These are phyloP conservation scores for Acleris cristana DNA, from an alignment of 2,888 invertebrate genomes.

Conservation along the genomic window DNA sequence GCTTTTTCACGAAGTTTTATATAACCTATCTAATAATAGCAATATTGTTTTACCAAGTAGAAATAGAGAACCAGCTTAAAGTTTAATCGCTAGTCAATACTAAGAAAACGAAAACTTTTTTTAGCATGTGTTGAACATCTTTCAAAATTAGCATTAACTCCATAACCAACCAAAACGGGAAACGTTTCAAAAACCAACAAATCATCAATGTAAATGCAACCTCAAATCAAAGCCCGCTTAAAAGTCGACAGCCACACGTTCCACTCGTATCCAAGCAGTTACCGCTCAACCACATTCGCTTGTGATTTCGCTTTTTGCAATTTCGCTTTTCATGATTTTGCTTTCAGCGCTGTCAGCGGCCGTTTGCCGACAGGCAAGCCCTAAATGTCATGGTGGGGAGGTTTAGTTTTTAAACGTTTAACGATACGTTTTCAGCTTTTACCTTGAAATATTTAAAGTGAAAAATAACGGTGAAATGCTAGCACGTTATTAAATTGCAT, in stretches of 20 bases:
- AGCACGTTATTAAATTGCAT: no score
- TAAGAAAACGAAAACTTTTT: no score
- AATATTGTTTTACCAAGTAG: no score
- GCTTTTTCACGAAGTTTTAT: no score
- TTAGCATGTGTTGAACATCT: no score
- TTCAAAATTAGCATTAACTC: no score
- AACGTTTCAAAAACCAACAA: slow-evolving; percentile 27
- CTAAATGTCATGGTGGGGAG: slow-evolving; percentile 31
- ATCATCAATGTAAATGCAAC: slow-evolving; percentile 15
- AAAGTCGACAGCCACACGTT: slow-evolving; percentile 1
- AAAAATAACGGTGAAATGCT: neutral
- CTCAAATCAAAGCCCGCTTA: slow-evolving; percentile 26
- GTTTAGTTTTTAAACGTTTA: slow-evolving; percentile 17
- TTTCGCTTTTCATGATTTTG: slow-evolving; percentile 51
- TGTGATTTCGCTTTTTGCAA: slow-evolving; percentile 55
- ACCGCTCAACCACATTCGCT: slow-evolving; percentile 31
- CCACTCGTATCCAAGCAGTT: slow-evolving; percentile 1
- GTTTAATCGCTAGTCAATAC: no score
- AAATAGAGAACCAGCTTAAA: no score
- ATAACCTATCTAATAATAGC: no score
- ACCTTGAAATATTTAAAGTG: neutral
- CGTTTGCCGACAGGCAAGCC: slow-evolving; percentile 33
- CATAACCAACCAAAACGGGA: neutral
- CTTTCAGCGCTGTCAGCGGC: slow-evolving; percentile 51
- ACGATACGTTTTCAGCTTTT: slow-evolving; percentile 10